A percentile compares a stretch with the other conserved stretches of the same genome.
phyloP scores from a whole-genome alignment of 2,888 invertebrate genomes.

The Siphlonurus alternatus region DNA sequence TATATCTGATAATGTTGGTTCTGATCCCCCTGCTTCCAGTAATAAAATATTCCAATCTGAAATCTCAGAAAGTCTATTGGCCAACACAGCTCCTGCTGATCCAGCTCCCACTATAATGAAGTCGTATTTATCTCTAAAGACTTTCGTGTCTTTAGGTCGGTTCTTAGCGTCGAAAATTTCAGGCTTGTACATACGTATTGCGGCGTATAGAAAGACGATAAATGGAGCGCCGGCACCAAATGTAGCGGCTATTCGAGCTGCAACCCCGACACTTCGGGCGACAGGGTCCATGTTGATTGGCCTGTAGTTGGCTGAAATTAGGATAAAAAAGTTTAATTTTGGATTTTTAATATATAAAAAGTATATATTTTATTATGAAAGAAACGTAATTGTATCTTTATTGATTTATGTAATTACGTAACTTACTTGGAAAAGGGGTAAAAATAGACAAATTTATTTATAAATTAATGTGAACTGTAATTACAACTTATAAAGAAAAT shows the following conservation, averaged over 20 bases:
- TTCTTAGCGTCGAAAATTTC: constrained; percentile 43
- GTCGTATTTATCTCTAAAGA: constrained; percentile 37
- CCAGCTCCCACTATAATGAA: constrained; percentile 62
- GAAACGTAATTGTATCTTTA: no score
- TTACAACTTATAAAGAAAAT: no score
- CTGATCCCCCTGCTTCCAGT: constrained; percentile 66
- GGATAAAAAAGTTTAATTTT: no score
- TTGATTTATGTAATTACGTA: no score
- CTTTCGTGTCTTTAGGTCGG: constrained; percentile 18
- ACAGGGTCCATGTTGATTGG: no score
- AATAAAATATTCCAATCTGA: constrained; percentile 51
- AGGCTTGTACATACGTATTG: constrained; percentile 43
- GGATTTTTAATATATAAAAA: no score
- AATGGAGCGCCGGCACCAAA: constrained; percentile 47
- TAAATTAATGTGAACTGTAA: no score
- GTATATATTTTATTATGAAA: no score
- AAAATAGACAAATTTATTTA: no score
- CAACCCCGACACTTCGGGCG: constrained; percentile 25
- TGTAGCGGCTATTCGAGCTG: constrained; percentile 44
- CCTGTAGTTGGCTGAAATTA: no score
- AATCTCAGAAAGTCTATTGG: constrained; percentile 54
- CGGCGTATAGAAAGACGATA: constrained; percentile 42
- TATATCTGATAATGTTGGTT: constrained; percentile 51
- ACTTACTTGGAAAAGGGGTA: no score
- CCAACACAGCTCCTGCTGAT: constrained; percentile 50